Conservation (phyloP, 2,113 vertebrate genomes). For the Catharus fuscescens region DNA sequence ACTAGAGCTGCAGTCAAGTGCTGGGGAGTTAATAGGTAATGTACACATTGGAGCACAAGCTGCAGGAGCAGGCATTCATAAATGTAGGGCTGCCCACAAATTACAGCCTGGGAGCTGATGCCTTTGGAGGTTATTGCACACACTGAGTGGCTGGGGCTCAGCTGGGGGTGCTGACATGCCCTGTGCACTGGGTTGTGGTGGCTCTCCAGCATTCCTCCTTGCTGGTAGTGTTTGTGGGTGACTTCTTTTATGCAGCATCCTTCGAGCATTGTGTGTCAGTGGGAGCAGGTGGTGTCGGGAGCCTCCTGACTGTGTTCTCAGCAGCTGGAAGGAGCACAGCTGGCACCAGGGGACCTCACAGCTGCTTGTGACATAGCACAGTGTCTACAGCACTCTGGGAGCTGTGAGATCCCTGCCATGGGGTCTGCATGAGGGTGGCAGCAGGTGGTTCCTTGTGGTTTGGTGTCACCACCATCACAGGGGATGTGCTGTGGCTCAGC, state of each 20-base stretch:
- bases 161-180: not conserved
- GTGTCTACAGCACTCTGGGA: not conserved
- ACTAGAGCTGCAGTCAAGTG: not conserved
- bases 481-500: not conserved
- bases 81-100: not conserved
- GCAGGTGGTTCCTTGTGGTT: not conserved
- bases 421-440: not conserved
- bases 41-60: not conserved
- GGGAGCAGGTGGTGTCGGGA: not conserved
- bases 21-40: not conserved
- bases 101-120: not conserved
- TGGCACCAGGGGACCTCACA: not conserved
- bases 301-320: not conserved
- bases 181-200: not conserved
- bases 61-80: not conserved
- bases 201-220: not conserved
- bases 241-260: not conserved
- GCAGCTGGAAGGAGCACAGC: not conserved
- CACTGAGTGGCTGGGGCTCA: not conserved
- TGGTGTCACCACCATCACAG: not conserved
- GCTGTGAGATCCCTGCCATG: not conserved
- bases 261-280: not conserved
- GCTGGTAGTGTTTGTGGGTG: not conserved
- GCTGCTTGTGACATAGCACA: accelerated
- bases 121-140: not conserved